Evolutionary conservation across 2,113 vertebrate genomes (phyloP).

Genomic region (Lophius piscatorius): DNA sequence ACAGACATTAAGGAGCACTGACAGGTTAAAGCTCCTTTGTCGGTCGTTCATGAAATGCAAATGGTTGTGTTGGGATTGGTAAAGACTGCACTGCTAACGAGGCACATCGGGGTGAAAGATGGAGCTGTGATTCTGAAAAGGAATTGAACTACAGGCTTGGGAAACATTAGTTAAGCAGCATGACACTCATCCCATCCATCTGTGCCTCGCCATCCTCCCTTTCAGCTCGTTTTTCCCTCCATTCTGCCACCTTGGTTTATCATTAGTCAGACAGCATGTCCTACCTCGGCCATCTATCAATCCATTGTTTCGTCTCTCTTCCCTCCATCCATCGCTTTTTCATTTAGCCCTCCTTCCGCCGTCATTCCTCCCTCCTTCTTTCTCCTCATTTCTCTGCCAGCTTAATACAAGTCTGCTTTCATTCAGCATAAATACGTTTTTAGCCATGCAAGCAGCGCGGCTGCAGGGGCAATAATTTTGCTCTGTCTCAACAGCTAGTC

Average conservation of each 20-base stretch:
- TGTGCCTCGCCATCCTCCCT: slow-evolving; percentile 52
- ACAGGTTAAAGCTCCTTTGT: slow-evolving; percentile 43
- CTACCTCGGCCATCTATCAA: slow-evolving; percentile 43
- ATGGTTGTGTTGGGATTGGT: slow-evolving; percentile 66
- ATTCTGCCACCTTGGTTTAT: slow-evolving; percentile 54
- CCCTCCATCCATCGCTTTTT: slow-evolving; percentile 10
- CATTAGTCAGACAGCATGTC: slow-evolving; percentile 54
- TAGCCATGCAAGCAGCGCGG: neutral
- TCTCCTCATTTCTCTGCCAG: slow-evolving; percentile 3
- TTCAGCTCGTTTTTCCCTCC: slow-evolving; percentile 39
- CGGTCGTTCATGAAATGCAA: slow-evolving; percentile 67
- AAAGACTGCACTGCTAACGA: slow-evolving; percentile 61
- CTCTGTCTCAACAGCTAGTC: neutral
- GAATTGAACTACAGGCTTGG: slow-evolving; percentile 72
- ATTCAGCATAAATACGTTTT: neutral
- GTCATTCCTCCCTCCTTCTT: neutral
- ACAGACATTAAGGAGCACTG: slow-evolving; percentile 25
- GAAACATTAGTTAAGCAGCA: slow-evolving; percentile 65
- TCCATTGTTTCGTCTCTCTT: slow-evolving; percentile 47
- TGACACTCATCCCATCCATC: slow-evolving; percentile 59
- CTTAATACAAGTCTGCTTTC: too few species aligned
- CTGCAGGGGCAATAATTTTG: neutral
- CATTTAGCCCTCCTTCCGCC: slow-evolving; percentile 5
- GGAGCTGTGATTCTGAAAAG: slow-evolving; percentile 68
- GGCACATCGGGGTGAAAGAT: slow-evolving; percentile 64